phyloP scores from a whole-genome alignment of 2,113 vertebrate genomes.

The Varanus komodoensis region DNA sequence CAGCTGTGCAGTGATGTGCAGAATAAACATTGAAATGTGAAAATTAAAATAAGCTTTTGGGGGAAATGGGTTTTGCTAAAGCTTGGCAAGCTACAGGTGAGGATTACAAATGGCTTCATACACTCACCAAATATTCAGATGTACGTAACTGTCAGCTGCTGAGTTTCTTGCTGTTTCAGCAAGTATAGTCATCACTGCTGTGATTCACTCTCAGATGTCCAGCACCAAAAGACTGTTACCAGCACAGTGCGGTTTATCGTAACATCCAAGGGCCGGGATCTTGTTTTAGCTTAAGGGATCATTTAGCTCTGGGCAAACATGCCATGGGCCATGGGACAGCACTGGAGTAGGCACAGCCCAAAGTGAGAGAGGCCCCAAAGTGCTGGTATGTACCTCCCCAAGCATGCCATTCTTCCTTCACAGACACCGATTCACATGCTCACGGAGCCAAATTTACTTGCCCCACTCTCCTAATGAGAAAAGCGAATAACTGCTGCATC shows the following conservation, averaged over 20 bases:
- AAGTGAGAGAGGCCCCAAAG: too few relatives aligned
- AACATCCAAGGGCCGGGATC: too few relatives aligned
- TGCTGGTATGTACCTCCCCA: too few relatives aligned
- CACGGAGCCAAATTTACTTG: too few relatives aligned
- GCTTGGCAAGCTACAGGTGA: not conserved
- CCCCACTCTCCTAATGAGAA: too few relatives aligned
- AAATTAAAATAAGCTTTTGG: slow-evolving; percentile 1
- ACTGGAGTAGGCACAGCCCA: too few relatives aligned
- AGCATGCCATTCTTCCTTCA: too few relatives aligned
- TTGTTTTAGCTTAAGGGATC: too few relatives aligned
- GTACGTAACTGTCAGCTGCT: not conserved
- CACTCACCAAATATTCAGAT: not conserved
- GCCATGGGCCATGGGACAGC: too few relatives aligned
- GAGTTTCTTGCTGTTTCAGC: not conserved
- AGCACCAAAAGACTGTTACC: not conserved
- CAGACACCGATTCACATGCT: too few relatives aligned
- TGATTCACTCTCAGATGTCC: not conserved
- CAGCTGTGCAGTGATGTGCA: not conserved
- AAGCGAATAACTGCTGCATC: too few relatives aligned
- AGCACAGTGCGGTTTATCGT: not conserved
- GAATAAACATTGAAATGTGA: not conserved
- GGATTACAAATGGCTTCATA: not conserved
- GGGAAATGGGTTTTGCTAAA: slow-evolving; percentile 1
- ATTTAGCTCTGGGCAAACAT: too few relatives aligned
- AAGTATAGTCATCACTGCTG: not conserved